These are phyloP conservation scores for Arctopsyche grandis DNA, from an alignment of 1,140 invertebrate species.

Conservation along the genomic window DNA sequence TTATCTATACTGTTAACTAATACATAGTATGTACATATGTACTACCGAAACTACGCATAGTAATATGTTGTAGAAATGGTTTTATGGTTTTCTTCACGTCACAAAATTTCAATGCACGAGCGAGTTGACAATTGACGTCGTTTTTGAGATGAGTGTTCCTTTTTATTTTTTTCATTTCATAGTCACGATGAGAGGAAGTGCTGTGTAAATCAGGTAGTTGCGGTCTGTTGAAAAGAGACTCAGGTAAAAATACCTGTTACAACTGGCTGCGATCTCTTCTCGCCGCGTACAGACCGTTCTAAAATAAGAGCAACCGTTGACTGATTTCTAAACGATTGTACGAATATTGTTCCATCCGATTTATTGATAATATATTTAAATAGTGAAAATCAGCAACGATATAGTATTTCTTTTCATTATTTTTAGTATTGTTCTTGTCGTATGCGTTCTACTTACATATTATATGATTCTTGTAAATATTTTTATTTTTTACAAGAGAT, in stretches of 20 bases:
- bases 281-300: background rate
- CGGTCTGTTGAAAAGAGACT: constrained; percentile 11
- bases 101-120: constrained; percentile 11
- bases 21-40: background rate
- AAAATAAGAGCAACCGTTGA: no score
- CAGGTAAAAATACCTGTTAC: constrained; percentile 36
- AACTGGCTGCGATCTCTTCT: background rate
- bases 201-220: constrained; percentile 15
- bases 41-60: background rate
- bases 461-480: no score
- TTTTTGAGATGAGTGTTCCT: background rate
- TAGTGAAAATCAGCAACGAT: no score
- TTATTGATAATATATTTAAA: no score
- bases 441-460: no score
- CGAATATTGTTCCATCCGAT: no score
- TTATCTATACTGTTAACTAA: no score
- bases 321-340: no score
- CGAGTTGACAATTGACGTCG: background rate
- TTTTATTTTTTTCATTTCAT: background rate
- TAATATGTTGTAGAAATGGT: no score
- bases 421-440: no score
- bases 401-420: no score
- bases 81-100: background rate
- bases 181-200: constrained; percentile 7
- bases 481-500: no score